A percentile compares a stretch with the other conserved stretches of the same genome.
Evolutionary conservation across 2,888 invertebrate genomes (phyloP).

Genomic region (Tetanocera ferruginea): DNA sequence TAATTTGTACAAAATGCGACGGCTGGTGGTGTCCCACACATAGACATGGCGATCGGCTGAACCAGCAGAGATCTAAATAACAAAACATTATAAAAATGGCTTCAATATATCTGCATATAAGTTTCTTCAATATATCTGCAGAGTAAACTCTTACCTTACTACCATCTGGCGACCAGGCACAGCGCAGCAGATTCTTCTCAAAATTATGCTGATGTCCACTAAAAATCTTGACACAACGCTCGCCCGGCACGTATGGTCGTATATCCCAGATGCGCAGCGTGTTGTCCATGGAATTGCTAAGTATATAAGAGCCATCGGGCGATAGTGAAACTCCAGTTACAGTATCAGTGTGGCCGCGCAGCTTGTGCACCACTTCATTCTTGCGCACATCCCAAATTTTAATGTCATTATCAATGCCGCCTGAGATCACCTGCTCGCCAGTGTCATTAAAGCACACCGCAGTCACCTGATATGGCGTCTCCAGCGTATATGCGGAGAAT

Average conservation of each 20-base stretch:
- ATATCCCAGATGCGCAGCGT: constrained; percentile 97
- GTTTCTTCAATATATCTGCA: neutral
- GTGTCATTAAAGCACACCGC: constrained; percentile 95
- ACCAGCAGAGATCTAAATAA: constrained; percentile 77
- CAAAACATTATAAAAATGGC: constrained; percentile 52
- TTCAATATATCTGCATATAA: neutral
- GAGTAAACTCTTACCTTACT: constrained; percentile 76
- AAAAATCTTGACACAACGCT: constrained; percentile 92
- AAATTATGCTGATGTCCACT: constrained; percentile 97
- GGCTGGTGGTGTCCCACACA: constrained; percentile 95
- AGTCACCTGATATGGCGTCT: constrained; percentile 83
- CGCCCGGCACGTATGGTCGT: constrained; percentile 92
- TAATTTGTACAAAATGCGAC: constrained; percentile 93
- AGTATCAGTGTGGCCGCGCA: constrained; percentile 96
- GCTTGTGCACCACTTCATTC: constrained; percentile 83
- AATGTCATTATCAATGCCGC: constrained; percentile 96
- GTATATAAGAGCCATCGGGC: constrained; percentile 82
- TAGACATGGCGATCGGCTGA: constrained; percentile 96
- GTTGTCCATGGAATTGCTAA: constrained; percentile 98
- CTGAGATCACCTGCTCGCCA: constrained; percentile 93
- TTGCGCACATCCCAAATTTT: constrained; percentile 98
- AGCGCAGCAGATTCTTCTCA: constrained; percentile 94
- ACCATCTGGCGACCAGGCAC: constrained; percentile 95
- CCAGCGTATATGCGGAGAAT: constrained; percentile 80
- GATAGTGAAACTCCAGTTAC: constrained; percentile 84